Base-by-base conservation (phyloP, 1,140 invertebrate genomes). In the Bombus pyrosoma region DNA sequence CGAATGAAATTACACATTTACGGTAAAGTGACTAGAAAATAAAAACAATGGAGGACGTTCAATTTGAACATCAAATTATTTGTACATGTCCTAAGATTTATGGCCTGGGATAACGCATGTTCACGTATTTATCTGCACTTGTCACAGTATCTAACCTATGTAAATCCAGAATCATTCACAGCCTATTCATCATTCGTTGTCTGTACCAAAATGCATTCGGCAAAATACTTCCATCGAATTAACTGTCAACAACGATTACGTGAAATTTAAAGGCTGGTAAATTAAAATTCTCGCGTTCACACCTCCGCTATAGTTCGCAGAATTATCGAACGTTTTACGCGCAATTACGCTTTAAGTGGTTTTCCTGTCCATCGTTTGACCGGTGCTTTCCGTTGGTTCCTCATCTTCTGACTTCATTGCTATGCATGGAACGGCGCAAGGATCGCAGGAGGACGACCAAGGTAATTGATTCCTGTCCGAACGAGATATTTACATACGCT, bases 401-500 rank as follows among this genome's bases (percentile, higher is more conserved):
- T n/a, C 77, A 32, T 83, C 43, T 34, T 18, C 66, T 41, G 3
- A 41, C 41, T 89, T 92, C 91, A 93, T 93, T 92, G 92, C 92
- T 93, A 93, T 93, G 91, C 93, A 91, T 89, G 83, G 81, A 91
- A 81, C 84, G 84, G 62, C 69, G 84, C 84, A 72, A 68, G 79
- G 71, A 81, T 81, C 41, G 41, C 69, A 78, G 87, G 85, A 82
- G 85, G 69, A 87, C 81, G 86, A 89, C 86, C 66, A 66, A 73
- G 83, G 86, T 93, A 93, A 94, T 94, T 93, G 93, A 93, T 92
- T 93, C 91, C 91, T 82, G 87, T 92, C 88, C 85, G 59, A 89
- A 83, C 86, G 87, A 83, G 84, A 88, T 92, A 92, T 94, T 93
- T 94, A 90, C 91, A 93, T 92, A 90, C 89, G 82, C 87, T 92